phyloP scores from a whole-genome alignment of 2,797 vertebrate species.

The Chrysocyon brachyurus region DNA sequence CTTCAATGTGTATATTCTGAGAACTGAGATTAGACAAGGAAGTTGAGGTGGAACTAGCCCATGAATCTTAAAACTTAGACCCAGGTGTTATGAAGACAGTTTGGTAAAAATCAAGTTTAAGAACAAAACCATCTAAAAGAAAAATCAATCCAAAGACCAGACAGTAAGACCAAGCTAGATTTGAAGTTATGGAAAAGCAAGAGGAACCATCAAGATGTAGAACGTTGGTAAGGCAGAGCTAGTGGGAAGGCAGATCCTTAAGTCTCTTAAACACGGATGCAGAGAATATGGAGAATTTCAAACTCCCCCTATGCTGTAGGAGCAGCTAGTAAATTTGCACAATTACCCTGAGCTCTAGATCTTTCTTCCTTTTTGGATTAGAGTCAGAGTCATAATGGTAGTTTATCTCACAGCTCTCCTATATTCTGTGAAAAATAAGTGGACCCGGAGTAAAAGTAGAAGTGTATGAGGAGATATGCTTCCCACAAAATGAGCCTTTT shows the following conservation, averaged over 20 bases:
- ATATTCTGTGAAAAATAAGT: neutral
- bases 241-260: neutral
- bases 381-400: neutral
- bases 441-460: neutral
- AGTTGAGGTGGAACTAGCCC: neutral
- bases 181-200: neutral
- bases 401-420: neutral
- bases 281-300: neutral
- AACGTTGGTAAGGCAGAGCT: neutral
- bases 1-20: neutral
- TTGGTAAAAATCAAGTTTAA: slow-evolving; percentile 18
- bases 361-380: neutral
- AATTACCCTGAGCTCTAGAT: neutral
- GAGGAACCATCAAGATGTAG: neutral
- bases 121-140: neutral
- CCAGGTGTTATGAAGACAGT: neutral
- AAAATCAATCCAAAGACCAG: neutral
- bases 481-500: neutral
- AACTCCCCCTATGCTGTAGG: neutral
- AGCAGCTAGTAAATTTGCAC: neutral
- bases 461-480: neutral
- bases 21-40: neutral
- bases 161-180: neutral
- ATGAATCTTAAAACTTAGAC: neutral
- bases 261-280: neutral